These are phyloP conservation scores for Gnathonemus longibarbis DNA, from an alignment of 2,113 vertebrate genomes.

Conservation along the genomic window DNA sequence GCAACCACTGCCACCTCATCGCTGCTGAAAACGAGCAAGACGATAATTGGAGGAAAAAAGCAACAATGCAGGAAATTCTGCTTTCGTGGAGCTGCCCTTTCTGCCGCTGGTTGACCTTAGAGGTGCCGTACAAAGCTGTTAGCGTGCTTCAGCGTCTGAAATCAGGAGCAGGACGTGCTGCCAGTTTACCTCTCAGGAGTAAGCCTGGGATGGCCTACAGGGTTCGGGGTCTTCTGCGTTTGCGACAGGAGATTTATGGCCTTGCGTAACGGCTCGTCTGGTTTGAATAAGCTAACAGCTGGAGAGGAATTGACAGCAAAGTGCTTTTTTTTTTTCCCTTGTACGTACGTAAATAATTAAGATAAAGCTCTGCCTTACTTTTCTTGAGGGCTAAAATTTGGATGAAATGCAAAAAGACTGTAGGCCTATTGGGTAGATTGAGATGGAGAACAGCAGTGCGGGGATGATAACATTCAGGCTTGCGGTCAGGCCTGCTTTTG, in stretches of 20 bases:
- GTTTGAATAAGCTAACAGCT: constrained; percentile 9
- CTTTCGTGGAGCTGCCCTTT: background rate
- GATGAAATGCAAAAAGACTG: constrained; percentile 19
- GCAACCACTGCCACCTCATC: background rate
- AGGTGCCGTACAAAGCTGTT: background rate
- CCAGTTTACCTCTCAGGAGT: background rate
- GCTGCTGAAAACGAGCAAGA: background rate
- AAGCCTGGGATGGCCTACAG: background rate
- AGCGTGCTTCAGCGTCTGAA: background rate
- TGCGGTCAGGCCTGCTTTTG: constrained; percentile 17
- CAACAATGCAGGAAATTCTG: background rate
- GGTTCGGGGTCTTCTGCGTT: background rate
- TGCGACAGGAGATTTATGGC: background rate
- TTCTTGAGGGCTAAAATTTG: constrained; percentile 19
- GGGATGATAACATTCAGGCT: constrained; percentile 23
- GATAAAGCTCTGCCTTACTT: constrained; percentile 7
- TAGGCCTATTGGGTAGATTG: constrained; percentile 19
- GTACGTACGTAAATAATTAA: constrained; percentile 18
- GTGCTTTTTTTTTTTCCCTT: background rate
- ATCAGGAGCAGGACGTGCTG: background rate
- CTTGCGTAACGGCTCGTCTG: background rate
- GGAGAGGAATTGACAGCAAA: background rate
- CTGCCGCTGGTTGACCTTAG: background rate
- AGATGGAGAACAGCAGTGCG: constrained; percentile 9
- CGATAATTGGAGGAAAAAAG: background rate